phyloP scores from a whole-genome alignment of 2,797 vertebrate species.

The Chelon labrosus region DNA sequence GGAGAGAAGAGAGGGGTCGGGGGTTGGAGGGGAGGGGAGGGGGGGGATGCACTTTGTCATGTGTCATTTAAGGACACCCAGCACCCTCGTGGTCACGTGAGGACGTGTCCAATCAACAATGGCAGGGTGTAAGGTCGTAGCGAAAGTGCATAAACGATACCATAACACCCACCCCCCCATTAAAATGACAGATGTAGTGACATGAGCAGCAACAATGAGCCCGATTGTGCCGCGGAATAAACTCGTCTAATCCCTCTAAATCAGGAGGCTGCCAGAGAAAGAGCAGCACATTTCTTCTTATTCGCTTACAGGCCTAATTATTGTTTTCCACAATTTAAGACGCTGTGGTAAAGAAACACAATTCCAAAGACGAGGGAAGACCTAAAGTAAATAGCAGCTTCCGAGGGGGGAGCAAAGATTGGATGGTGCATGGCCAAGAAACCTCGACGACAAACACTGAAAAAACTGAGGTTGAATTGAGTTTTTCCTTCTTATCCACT shows the following conservation, averaged over 20 bases:
- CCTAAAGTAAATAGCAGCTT: no score
- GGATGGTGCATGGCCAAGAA: no score
- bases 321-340: no score
- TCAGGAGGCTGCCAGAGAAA: slow-evolving; percentile 19
- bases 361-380: no score
- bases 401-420: no score
- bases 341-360: no score
- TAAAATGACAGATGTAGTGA: slow-evolving; percentile 46
- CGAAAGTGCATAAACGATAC: slow-evolving; percentile 32
- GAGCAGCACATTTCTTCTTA: no score
- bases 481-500: no score
- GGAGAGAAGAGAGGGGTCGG: not conserved
- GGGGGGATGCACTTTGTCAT: not conserved
- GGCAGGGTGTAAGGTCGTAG: slow-evolving; percentile 29
- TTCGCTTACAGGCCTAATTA: no score
- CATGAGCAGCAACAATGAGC: slow-evolving; percentile 33
- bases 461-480: not conserved
- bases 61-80: slow-evolving; percentile 36
- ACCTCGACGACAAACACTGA: no score
- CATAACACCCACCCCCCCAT: slow-evolving; percentile 38
- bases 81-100: slow-evolving; percentile 51
- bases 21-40: not conserved
- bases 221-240: slow-evolving; percentile 23
- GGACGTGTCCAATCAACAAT: slow-evolving; percentile 19
- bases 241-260: slow-evolving; percentile 14